Percentiles rank a stretch among this genome's conserved stretches.
These are phyloP conservation scores for Scarus forsteni DNA, from an alignment of 2,797 vertebrate genomes.

Conservation along the genomic window DNA sequence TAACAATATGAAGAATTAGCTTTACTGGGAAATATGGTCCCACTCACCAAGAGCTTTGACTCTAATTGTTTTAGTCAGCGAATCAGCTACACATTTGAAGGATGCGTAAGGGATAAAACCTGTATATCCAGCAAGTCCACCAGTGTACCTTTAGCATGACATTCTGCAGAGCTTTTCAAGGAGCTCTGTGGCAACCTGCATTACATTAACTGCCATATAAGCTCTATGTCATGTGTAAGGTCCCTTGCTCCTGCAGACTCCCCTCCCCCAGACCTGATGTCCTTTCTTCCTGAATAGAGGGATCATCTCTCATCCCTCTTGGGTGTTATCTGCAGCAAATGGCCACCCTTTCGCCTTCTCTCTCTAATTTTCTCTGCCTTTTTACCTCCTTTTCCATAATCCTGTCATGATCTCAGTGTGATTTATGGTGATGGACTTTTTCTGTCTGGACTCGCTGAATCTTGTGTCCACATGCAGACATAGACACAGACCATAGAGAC, in stretches of 20 bases:
- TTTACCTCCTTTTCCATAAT: constrained; percentile 15
- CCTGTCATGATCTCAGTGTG: constrained; percentile 27
- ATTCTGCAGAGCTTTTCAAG: constrained; percentile 25
- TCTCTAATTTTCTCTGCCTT: constrained; percentile 11
- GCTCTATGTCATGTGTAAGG: constrained; percentile 32
- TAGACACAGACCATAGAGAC: constrained; percentile 16
- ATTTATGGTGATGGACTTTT: constrained; percentile 43
- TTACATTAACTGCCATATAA: constrained; percentile 43
- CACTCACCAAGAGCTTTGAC: no score
- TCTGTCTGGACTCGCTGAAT: constrained; percentile 17
- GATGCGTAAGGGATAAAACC: neutral
- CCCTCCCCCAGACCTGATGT: constrained; percentile 53
- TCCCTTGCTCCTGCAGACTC: constrained; percentile 33
- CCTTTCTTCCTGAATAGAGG: constrained; percentile 48
- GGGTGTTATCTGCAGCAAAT: constrained; percentile 44
- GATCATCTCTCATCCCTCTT: constrained; percentile 49
- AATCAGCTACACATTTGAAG: neutral
- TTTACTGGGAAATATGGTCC: no score
- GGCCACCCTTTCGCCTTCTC: constrained; percentile 27
- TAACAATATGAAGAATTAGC: no score
- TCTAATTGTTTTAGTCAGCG: no score
- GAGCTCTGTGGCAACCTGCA: constrained; percentile 25
- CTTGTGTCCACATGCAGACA: constrained; percentile 11
- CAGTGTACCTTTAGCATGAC: neutral
- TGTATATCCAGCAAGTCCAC: neutral